phyloP scores from a whole-genome alignment of 2,888 invertebrate genomes.

The Pecten maximus region DNA sequence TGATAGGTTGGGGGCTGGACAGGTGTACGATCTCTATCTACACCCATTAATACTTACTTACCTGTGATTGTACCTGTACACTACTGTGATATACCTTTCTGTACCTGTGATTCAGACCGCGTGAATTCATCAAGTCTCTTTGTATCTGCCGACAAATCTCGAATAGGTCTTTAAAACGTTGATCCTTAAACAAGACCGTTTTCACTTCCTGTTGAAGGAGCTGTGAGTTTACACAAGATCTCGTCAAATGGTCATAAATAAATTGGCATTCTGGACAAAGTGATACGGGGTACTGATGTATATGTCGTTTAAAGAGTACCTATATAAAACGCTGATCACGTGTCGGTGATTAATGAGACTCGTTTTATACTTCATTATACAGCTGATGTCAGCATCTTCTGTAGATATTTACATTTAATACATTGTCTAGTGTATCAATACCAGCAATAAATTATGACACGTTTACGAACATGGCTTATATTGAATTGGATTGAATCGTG shows the following conservation, averaged over 20 bases:
- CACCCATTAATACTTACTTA: not conserved
- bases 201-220: conserved; percentile 24
- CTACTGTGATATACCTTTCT: not conserved
- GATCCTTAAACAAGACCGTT: not conserved
- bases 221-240: not conserved
- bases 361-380: too few species aligned
- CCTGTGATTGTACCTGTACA: not conserved
- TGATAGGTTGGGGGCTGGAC: conserved; percentile 18
- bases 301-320: too few species aligned
- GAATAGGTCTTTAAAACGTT: not conserved
- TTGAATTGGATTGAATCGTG: too few species aligned
- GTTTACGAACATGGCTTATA: too few species aligned
- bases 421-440: too few species aligned
- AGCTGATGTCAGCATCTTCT: too few species aligned
- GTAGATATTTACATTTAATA: too few species aligned
- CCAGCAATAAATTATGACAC: too few species aligned
- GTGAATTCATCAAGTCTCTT: not conserved
- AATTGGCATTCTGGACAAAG: not conserved
- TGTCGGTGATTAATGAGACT: too few species aligned
- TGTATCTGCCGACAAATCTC: conserved; percentile 22
- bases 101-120: conserved; percentile 14
- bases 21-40: conserved; percentile 8
- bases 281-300: not conserved
- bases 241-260: not conserved
- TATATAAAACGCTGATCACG: too few species aligned